Evolutionary conservation across 2,888 invertebrate genomes (phyloP), one percentile per base, ranked within the genome.

Genomic region (Cremastobaeus sp.): DNA sequence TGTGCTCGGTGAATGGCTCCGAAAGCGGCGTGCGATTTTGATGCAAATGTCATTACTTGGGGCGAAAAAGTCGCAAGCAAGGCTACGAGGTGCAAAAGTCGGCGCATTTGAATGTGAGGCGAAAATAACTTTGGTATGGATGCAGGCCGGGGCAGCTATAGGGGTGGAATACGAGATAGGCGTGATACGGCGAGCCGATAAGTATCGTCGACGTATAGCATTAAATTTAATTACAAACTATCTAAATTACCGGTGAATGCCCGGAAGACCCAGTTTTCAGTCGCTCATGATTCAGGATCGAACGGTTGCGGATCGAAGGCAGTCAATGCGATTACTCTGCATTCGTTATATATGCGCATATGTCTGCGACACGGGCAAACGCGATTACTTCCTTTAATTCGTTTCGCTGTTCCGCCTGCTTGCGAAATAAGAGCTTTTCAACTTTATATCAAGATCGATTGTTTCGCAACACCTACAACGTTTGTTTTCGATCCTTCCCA

Each of bases 181-280:
- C 37, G 37, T 21, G 52, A 65, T 54, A 64, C 41, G 50, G 52
- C 57, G 34, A 59, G 14, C 48, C 48, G 76, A 65, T 65, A 69
- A 72, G 69, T 60, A 64, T 54, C 50, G 66, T 62, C 72, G 69
- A 76, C 75, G 76, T 71, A 71, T 66, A 72, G 76, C 77, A 76
- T 78, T 82, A 79, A 81, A 81, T 81, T 82, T 77, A 79, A 81
- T 78, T 80, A 78, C 77, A 74, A 77, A 77, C 79, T 77, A 79
- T 81, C 78, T 76, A 79, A 82, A 81, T 82, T 79, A 80, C 78
- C 75, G 69, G 60, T 43, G 62, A 76, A 74, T 65, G 70, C 57
- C 45, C 65, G 59, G 50, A 62, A 65, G 72, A 71, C 59, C 64
- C 47, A 43, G 65, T 45, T 52, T 54, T 34, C 55, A 70, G 37